phyloP scores from a whole-genome alignment of 2,113 vertebrate genomes.

The Ochotona princeps region DNA sequence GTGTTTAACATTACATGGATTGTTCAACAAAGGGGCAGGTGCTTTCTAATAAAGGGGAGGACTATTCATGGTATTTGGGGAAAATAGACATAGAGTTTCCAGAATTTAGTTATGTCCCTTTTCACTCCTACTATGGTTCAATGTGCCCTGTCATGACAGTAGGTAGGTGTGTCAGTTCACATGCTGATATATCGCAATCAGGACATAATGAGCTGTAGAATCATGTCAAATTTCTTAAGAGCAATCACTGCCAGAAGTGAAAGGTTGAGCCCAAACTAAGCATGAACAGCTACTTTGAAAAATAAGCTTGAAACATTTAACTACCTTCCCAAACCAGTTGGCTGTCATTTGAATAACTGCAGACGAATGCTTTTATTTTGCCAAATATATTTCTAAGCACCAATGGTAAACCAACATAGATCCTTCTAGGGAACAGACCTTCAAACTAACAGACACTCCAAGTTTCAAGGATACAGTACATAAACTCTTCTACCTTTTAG shows the following conservation, averaged over 20 bases:
- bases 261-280: neutral
- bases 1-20: too few relatives aligned
- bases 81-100: too few relatives aligned
- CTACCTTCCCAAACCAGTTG: neutral
- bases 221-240: neutral
- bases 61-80: too few relatives aligned
- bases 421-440: neutral
- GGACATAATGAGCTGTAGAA: too few relatives aligned
- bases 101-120: too few relatives aligned
- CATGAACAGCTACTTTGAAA: constrained; percentile 4
- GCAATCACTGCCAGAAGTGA: neutral
- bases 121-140: too few relatives aligned
- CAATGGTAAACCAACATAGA: neutral
- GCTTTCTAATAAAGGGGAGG: too few relatives aligned
- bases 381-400: constrained; percentile 33
- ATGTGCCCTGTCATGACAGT: too few relatives aligned
- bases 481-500: neutral
- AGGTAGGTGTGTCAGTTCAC: too few relatives aligned
- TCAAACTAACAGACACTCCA: neutral
- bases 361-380: constrained; percentile 43
- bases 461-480: neutral
- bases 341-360: constrained; percentile 18
- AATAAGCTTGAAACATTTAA: constrained; percentile 7
- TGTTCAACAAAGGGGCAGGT: too few relatives aligned
- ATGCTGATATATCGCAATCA: too few relatives aligned